Percentiles rank a stretch among this genome's conserved stretches.
Evolutionary conservation across 2,888 invertebrate species (phyloP).

Genomic region (Sicus ferrugineus): DNA sequence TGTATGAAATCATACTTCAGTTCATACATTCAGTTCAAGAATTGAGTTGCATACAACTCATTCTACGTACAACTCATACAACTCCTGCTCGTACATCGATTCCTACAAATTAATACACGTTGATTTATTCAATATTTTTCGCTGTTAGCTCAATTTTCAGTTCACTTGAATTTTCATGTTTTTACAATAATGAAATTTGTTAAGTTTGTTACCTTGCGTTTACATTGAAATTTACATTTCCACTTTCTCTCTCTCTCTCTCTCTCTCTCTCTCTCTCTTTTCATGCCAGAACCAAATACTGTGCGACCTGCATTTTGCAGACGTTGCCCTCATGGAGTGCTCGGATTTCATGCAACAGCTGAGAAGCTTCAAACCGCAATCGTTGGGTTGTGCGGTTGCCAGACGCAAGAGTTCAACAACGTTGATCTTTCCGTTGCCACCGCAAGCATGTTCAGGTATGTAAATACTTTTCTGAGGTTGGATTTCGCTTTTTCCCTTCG

Average conservation of each 20-base stretch:
- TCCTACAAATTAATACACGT: no score
- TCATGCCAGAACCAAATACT: slow-evolving; percentile 81
- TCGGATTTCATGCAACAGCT: slow-evolving; percentile 97
- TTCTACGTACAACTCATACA: no score
- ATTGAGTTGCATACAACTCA: no score
- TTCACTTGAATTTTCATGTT: no score
- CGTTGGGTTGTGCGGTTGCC: slow-evolving; percentile 93
- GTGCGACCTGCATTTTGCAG: slow-evolving; percentile 95
- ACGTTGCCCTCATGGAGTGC: slow-evolving; percentile 97
- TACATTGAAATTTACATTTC: no score
- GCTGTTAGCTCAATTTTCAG: no score
- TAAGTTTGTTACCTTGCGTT: no score
- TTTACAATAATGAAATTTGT: no score
- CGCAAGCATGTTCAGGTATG: slow-evolving; percentile 92
- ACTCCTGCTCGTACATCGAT: no score
- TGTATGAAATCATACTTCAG: background rate
- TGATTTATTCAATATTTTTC: no score
- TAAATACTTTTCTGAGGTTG: slow-evolving; percentile 32
- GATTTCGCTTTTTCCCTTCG: background rate
- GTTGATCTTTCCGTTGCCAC: slow-evolving; percentile 90
- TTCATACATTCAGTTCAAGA: no score
- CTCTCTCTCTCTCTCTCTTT: background rate
- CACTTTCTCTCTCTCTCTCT: slow-evolving; percentile 19
- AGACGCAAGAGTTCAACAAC: slow-evolving; percentile 93
- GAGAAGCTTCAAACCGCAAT: slow-evolving; percentile 94